Percentiles rank a stretch among this genome's conserved stretches.
Conservation (phyloP, 2,888 invertebrate species). For the Drosophila tanythrix region DNA sequence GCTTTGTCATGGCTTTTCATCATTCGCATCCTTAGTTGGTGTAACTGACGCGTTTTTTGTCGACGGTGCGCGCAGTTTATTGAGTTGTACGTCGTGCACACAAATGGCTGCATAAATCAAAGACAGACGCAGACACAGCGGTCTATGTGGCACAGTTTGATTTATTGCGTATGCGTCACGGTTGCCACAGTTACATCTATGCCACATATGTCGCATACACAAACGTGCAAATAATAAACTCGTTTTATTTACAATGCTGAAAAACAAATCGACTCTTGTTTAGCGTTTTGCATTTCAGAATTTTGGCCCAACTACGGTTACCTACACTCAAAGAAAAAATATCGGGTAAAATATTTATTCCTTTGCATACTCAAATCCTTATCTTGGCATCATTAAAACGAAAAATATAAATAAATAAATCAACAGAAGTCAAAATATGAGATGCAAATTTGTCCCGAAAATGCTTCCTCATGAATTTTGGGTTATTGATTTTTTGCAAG, state of each 20-base stretch:
- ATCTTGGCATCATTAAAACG: background rate
- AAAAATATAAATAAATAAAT: background rate
- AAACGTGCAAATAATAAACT: slow-evolving; percentile 24
- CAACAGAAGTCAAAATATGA: background rate
- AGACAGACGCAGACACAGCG: slow-evolving; percentile 56
- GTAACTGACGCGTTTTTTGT: slow-evolving; percentile 37
- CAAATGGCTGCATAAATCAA: slow-evolving; percentile 67
- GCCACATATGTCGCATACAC: slow-evolving; percentile 1
- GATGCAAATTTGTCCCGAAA: background rate
- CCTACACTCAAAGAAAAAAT: background rate
- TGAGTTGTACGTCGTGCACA: slow-evolving; percentile 55
- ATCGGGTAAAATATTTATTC: background rate
- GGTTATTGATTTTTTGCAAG: background rate
- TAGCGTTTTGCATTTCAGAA: slow-evolving; percentile 1
- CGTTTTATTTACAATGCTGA: slow-evolving; percentile 26
- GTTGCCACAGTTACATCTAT: slow-evolving; percentile 28
- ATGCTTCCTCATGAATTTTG: background rate
- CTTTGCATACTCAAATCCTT: background rate
- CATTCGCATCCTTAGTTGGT: slow-evolving; percentile 47
- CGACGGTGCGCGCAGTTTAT: slow-evolving; percentile 46
- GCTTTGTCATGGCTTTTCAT: slow-evolving; percentile 43
- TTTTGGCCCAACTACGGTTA: slow-evolving; percentile 8
- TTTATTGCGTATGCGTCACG: slow-evolving; percentile 50
- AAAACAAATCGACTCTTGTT: slow-evolving; percentile 7
- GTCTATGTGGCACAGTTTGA: slow-evolving; percentile 34